Evolutionary conservation across 2,888 invertebrate species (phyloP), one percentile per base, ranked within the genome.

Genomic region (Caenorhabditis zanzibari): DNA sequence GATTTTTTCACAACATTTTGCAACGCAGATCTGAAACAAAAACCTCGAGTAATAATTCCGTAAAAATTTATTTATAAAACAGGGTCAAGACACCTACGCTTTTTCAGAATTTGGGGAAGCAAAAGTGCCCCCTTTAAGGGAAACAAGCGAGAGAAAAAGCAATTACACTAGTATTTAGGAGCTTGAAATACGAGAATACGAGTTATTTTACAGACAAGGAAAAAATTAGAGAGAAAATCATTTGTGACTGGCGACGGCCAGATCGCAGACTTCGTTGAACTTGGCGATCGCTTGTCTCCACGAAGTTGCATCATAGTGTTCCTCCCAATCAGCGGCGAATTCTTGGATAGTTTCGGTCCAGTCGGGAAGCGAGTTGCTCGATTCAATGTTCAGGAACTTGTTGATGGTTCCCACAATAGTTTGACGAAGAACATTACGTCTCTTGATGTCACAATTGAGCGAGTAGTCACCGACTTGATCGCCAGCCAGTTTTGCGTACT

Each of bases 351-450:
- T 26, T 3, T 64, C 66, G 9, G 85, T 93, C 87, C 96, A 93
- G 92, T 96, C 95, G 0, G 96, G 96, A 93, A 96, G 94, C 83
- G 95, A 94, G 74, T 95, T 94, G 92, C 96, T 96, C 81, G 95
- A 95, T 26, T 95, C 95, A 79, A 96, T 94, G 93, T 97, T 97
- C 74, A 97, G 94, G 84, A 97, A 93, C 41, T 95, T 94, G 49
- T 95, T 95, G 92, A 97, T 96, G 92, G 96, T 95, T 86, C 94
- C 94, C 89, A 95, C 95, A 96, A 96, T 96, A 22, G 93, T 81
- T 1, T 86, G 79, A 6, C 86, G 86, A 22, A 93, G 82, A 94
- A 94, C 82, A 94, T 94, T 90, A 12, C 88, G 87, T 71, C 88
- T 85, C 73, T 89, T 91, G 59, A 92, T 82, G 28, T 83, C 86